Evolutionary conservation across 2,797 vertebrate species (phyloP).

Genomic region (Crocidura indochinensis): DNA sequence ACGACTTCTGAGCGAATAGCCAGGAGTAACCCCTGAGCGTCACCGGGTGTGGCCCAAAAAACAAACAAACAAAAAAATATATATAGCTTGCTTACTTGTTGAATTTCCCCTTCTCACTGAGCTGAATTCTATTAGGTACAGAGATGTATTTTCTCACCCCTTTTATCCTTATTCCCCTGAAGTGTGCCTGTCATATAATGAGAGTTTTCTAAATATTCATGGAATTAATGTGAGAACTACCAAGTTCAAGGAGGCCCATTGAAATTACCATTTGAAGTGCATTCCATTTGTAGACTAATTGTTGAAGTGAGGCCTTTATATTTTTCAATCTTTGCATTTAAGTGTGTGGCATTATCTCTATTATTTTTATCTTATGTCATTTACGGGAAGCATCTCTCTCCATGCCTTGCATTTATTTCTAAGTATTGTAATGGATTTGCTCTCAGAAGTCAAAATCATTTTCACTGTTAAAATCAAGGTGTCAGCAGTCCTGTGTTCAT

Average conservation of each 20-base stretch:
- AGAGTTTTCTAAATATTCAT: conserved; percentile 1
- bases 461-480: background rate
- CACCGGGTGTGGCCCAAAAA: too few species aligned
- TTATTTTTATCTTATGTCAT: conserved; percentile 32
- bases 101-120: background rate
- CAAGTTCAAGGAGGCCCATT: background rate
- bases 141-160: background rate
- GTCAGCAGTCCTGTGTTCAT: background rate
- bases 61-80: too few species aligned
- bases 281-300: background rate
- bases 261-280: background rate
- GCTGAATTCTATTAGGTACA: background rate
- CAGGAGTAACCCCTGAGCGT: too few species aligned
- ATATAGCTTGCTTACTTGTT: background rate
- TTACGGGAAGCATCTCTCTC: background rate
- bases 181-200: background rate
- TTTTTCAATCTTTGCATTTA: conserved; percentile 6
- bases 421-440: background rate
- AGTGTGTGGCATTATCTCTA: background rate
- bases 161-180: background rate
- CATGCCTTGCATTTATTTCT: conserved; percentile 51
- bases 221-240: background rate
- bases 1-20: too few species aligned
- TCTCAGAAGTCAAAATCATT: background rate
- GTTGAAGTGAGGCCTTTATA: background rate